Evolutionary conservation across 2,113 vertebrate genomes (phyloP), one percentile per base, ranked within the genome.

Genomic region (Pao palembangensis): DNA sequence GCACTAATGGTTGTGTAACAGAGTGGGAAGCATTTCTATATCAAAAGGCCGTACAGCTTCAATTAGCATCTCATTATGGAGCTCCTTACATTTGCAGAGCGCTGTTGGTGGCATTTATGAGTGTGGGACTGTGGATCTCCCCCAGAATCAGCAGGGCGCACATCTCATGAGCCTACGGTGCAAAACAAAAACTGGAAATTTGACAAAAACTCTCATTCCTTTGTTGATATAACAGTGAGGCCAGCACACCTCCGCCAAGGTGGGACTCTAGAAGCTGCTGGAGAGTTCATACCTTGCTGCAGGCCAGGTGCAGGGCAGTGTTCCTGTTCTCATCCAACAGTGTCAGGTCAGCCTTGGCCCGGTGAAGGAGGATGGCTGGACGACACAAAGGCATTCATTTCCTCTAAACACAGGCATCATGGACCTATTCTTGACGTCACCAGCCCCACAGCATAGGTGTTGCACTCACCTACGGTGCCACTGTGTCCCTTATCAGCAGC

Each of bases 81-180:
- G 18, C 5, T 21, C 51, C 95, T 98, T 85, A 99, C 96, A 95
- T 99, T 88, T 99, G 96, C 87, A 98, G 93, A 68, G 95, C 94
- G 71, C 90, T 93, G 91, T 98, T 99, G 83, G 94, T 95, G 77
- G 95, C 93, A 81, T 98, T 98, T 88, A 99, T 97, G 89, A 98
- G 95, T 84, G 94, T 94, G 78, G 94, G 93, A 88, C 94, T 95
- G 87, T 95, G 94, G 85, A 94, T 97, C 90, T 98, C 95, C 69
- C 95, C 93, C 91, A 99, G 91, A 85, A 99, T 95, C 91, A 99
- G 93, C 89, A 99, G 94, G 82, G 96, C 96, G 87, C 95, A 99
- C 93, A 96, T 98, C 88, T 99, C 96, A 90, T 99, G 96, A 75
- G 94, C 94, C 96, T 99, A 86, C 20, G 18, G 46, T 31, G 68